Conservation (phyloP, 2,888 invertebrate species). For the Drosophila fungiperda region DNA sequence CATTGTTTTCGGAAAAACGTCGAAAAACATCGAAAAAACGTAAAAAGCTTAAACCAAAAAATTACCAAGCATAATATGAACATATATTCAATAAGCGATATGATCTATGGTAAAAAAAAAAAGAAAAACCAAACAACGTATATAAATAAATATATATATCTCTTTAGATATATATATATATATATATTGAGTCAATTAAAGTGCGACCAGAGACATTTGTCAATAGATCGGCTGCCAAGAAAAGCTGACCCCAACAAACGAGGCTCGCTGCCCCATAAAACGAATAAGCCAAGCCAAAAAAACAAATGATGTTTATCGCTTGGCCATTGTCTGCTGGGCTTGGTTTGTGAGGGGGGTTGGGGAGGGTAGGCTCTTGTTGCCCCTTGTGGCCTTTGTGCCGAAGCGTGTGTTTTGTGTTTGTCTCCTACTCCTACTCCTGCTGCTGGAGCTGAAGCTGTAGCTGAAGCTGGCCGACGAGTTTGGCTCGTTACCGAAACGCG, state of each 20-base stretch:
- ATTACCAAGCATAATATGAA: conserved; percentile 40
- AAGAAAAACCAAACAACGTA: conserved; percentile 38
- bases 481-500: conserved; percentile 78
- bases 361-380: conserved; percentile 22
- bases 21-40: not conserved
- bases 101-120: conserved; percentile 41
- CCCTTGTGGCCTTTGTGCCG: conserved; percentile 27
- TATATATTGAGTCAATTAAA: conserved; percentile 64
- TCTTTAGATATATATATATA: not conserved
- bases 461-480: conserved; percentile 4
- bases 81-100: conserved; percentile 59
- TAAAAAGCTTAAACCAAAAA: conserved; percentile 32
- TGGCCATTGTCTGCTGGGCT: conserved; percentile 62
- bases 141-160: not conserved
- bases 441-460: not conserved
- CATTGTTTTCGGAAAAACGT: conserved; percentile 26
- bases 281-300: conserved; percentile 15
- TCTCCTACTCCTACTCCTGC: not conserved
- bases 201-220: conserved; percentile 70
- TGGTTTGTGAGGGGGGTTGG: not conserved
- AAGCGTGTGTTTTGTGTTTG: not conserved
- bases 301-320: conserved; percentile 75
- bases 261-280: conserved; percentile 4
- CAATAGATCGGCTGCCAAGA: conserved; percentile 59
- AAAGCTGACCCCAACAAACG: conserved; percentile 51